Percentiles rank a stretch among this genome's conserved stretches.
phyloP scores from a whole-genome alignment of 64 coral and sea anemone species.

The Montipora cactus region DNA sequence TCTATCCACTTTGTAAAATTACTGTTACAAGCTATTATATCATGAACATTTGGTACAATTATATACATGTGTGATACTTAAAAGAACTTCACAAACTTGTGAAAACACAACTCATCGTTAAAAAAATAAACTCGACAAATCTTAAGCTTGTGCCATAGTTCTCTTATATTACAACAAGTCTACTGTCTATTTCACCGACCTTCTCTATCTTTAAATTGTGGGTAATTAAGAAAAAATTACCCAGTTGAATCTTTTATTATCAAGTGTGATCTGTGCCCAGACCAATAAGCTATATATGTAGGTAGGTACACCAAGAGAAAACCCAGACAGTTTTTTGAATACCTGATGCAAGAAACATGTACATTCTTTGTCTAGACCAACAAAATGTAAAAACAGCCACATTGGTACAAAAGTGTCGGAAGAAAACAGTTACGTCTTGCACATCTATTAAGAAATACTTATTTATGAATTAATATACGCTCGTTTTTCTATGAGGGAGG shows the following conservation, averaged over 20 bases:
- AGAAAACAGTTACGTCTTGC: too few species aligned
- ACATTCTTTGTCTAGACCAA: background rate
- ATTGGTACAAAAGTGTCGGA: background rate
- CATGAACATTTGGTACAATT: background rate
- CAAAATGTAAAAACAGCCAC: background rate
- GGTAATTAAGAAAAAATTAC: background rate
- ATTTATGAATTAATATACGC: constrained; percentile 56
- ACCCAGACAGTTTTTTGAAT: too few species aligned
- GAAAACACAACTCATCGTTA: background rate
- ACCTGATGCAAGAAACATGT: background rate
- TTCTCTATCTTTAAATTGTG: too few species aligned
- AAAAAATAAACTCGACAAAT: background rate
- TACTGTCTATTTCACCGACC: background rate
- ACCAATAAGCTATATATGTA: background rate
- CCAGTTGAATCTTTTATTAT: background rate
- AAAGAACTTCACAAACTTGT: background rate
- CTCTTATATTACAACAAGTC: background rate
- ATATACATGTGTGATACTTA: background rate
- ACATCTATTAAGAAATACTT: too few species aligned
- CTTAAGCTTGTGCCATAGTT: background rate
- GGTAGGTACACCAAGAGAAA: too few species aligned
- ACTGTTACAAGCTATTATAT: background rate
- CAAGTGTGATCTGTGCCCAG: background rate
- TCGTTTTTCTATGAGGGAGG: constrained; percentile 48
- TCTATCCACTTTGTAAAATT: too few species aligned